Percentiles rank a stretch among this genome's conserved stretches.
Evolutionary conservation across 1,140 invertebrate genomes (phyloP).

Genomic region (Hycleus cichorii): DNA sequence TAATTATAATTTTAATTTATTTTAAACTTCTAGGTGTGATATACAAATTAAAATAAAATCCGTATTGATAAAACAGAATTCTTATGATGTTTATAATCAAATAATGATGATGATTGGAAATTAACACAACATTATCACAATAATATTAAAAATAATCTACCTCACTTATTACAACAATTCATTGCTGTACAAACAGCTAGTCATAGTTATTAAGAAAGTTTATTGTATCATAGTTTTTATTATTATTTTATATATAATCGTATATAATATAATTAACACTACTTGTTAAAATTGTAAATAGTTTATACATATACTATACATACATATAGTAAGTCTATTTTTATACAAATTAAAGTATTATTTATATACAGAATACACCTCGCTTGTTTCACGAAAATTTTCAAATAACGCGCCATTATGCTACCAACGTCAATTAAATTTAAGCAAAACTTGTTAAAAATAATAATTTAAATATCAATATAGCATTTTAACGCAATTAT

Average conservation of each 20-base stretch:
- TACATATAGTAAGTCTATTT: slow-evolving; percentile 20
- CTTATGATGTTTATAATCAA: background rate
- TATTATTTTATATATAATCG: slow-evolving; percentile 25
- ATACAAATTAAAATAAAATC: background rate
- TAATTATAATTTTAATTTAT: background rate
- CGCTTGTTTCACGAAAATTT: background rate
- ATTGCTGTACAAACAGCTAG: slow-evolving; percentile 41
- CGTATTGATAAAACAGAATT: background rate
- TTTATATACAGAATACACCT: slow-evolving; percentile 25
- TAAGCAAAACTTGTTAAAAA: too few species aligned
- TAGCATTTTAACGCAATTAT: background rate
- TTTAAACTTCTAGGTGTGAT: background rate
- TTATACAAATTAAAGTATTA: slow-evolving; percentile 39
- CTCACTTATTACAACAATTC: slow-evolving; percentile 37
- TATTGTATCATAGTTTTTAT: slow-evolving; percentile 24
- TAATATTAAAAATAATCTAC: slow-evolving; percentile 27
- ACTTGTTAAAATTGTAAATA: slow-evolving; percentile 30
- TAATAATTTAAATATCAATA: too few species aligned
- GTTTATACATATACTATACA: slow-evolving; percentile 15
- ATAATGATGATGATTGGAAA: too few species aligned
- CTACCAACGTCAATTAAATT: too few species aligned
- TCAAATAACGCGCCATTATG: too few species aligned
- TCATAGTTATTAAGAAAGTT: slow-evolving; percentile 34
- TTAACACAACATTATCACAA: too few species aligned
- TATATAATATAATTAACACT: slow-evolving; percentile 23